phyloP scores from a whole-genome alignment of 2,888 invertebrate species.

The Agonopterix arenella region DNA sequence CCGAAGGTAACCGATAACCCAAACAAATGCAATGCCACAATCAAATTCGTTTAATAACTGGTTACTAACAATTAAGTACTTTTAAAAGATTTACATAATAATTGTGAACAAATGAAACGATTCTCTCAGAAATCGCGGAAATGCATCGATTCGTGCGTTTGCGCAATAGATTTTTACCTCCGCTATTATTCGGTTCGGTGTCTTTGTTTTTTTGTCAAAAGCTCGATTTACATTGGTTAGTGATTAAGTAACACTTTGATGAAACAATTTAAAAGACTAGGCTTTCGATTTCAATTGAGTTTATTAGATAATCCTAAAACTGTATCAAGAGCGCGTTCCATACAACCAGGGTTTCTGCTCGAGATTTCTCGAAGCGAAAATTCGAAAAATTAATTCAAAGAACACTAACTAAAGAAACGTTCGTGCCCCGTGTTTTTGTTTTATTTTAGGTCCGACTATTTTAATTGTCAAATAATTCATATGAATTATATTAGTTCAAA shows the following conservation, averaged over 20 bases:
- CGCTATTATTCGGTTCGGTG: constrained; percentile 20
- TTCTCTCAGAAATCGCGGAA: constrained; percentile 14
- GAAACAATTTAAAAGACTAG: constrained; percentile 16
- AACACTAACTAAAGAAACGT: no score
- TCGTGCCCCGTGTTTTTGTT: no score
- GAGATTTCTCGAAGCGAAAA: no score
- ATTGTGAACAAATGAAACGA: constrained; percentile 11
- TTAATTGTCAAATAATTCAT: no score
- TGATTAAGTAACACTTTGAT: constrained; percentile 29
- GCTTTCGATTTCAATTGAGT: background rate
- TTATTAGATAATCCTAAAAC: background rate
- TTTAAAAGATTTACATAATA: constrained; percentile 9
- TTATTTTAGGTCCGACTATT: no score
- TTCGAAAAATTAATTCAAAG: no score
- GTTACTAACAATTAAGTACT: background rate
- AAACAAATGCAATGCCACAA: no score
- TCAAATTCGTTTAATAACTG: no score
- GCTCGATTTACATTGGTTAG: constrained; percentile 30
- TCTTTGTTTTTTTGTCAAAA: constrained; percentile 30
- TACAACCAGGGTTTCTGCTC: no score
- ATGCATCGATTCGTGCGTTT: constrained; percentile 34
- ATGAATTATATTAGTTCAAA: no score
- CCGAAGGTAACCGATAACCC: no score
- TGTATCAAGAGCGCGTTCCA: no score
- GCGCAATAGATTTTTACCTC: constrained; percentile 40